Evolutionary conservation across 35 echinoderm and acorn worm species (phyloP), one percentile per base, ranked within the genome.

Genomic region (Strongylocentrotus purpuratus): DNA sequence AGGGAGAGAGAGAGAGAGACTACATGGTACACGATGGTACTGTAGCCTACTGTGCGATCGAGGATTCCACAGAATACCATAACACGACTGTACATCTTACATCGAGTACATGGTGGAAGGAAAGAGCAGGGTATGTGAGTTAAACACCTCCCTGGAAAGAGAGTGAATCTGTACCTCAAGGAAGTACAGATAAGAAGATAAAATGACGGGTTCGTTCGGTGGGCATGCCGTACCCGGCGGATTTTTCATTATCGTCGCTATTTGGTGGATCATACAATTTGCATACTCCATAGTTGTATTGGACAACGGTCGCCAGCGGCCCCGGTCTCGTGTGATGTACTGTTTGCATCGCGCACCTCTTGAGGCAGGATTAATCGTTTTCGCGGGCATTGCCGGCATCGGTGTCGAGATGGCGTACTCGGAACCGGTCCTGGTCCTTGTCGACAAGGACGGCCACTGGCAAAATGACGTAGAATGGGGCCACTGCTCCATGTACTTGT

Each of bases 211-310:
- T 32, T 97, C 98, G 22, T 99, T 97, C 46, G 92, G 95, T 28
- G 98, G 98, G 12, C 98, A 99, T 95, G 98, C 96, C 41, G 95
- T 94, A 61, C 98, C 98, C 61, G 98, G 98, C 28, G 61, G 95
- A 45, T 99, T 99, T 35, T 99, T 99, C 91, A 96, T 99, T 47
- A 48, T 97, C 25, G 97, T 96, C 91, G 50, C 96, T 3, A 78
- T 99, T 25, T 99, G 96, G 96, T 99, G 98, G 98, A 97, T 97
- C 95, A 95, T 99, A 47, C 98, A 99, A 92, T 95, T 95, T 61
- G 88, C 98, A 4, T 99, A 99, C 94, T 55, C 95, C 22, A 92
- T 90, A 25, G 85, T 97, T 33, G 96, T 92, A 32, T 46, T 98
- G 0, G 98, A 99, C 55, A 97, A 95, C 61, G 98, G 98, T 10